Base-by-base conservation (phyloP, 2,113 vertebrate genomes). In the Sphaerodactylus townsendi region DNA sequence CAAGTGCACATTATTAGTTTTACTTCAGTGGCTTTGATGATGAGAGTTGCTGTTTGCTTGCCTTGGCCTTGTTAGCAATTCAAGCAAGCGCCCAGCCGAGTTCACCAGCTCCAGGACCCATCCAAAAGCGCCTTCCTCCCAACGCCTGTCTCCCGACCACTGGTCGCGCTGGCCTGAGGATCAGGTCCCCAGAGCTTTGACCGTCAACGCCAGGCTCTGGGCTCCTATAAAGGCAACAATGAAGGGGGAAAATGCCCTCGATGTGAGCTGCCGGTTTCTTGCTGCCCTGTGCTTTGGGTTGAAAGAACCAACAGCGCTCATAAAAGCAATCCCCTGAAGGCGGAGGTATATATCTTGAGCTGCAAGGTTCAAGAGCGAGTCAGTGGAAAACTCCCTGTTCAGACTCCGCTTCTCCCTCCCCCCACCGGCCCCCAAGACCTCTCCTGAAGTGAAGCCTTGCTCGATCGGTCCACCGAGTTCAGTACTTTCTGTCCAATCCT, bases 41-140 rank as follows among this genome's bases (percentile, higher is more conserved):
- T 78, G 86, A 53, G 33, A 72, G 83, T 93, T 92, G 92, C 90
- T 93, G 89, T 95, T 92, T 94, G 88, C 90, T 93, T 95, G 89
- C 90, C 93, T 95, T 94, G 94, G 94, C 91, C 92, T 95, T 94
- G 94, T 89, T 90, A 93, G 93, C 77, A 92, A 91, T 94, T 93
- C 91, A 94, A 93, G 92, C 93, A 93, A 94, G 93, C 56, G 33
- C 64, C 39, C 65, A 88, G 76, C 76, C 69, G 85, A 92, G 90
- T 91, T 92, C 92, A 92, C 73, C 83, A 93, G 92, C 92, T 88
- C 82, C 89, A 70, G 69, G 17, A 85, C 66, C n/a, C 39, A 64
- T 64, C 83, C 83, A 46, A 71, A 78, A 76, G 53, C 11, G 33
- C 23, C 13, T 28, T 4, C 30, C 15, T 33, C 64, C 62, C 65